These are phyloP conservation scores for Craseonycteris thonglongyai DNA, from an alignment of 2,113 vertebrate species.

Conservation along the genomic window DNA sequence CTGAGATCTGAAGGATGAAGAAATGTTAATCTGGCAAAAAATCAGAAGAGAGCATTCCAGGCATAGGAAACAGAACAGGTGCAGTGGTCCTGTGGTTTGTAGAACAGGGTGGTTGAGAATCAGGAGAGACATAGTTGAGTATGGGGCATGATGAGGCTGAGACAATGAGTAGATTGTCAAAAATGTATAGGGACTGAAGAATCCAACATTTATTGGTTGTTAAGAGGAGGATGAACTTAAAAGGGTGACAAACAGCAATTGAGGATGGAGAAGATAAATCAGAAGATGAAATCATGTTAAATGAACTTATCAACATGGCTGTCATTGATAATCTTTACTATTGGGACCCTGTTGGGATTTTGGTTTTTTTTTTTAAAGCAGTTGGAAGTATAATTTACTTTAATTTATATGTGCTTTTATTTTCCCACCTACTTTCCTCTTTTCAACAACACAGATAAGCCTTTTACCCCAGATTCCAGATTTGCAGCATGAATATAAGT, in stretches of 20 bases:
- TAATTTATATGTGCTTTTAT: not conserved
- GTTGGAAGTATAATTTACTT: not conserved
- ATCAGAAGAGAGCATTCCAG: not conserved
- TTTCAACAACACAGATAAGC: not conserved
- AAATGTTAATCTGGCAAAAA: not conserved
- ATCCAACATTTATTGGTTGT: not conserved
- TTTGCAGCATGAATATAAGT: not conserved
- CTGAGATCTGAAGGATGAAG: not conserved
- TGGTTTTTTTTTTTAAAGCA: not conserved
- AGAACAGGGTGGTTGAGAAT: not conserved
- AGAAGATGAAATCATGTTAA: not conserved
- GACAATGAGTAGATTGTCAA: not conserved
- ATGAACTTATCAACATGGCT: not conserved
- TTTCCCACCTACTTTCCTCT: not conserved
- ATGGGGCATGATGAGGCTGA: not conserved
- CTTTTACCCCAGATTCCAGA: not conserved
- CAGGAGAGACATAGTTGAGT: not conserved
- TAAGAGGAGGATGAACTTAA: not conserved
- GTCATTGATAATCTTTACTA: not conserved
- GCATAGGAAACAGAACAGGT: not conserved
- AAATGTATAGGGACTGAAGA: not conserved
- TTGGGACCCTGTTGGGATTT: not conserved
- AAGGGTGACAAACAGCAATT: not conserved
- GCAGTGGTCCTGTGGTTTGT: not conserved
- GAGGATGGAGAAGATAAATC: not conserved